Conservation (phyloP, 2,797 vertebrate genomes). For the Cyclura pinguis region DNA sequence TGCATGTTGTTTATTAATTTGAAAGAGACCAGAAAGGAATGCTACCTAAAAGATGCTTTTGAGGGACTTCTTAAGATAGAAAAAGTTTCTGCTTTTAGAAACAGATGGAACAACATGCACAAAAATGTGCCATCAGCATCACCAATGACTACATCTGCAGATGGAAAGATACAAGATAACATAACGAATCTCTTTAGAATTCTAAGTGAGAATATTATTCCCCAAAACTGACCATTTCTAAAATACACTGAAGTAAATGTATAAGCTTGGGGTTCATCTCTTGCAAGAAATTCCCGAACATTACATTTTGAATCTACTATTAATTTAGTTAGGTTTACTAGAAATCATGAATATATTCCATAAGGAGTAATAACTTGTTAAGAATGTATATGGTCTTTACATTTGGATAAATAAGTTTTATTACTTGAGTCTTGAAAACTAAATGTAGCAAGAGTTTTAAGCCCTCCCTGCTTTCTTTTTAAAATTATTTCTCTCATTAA, state of each 20-base stretch:
- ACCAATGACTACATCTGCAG: constrained; percentile 29
- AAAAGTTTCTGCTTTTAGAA: constrained; percentile 3
- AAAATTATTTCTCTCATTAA: constrained; percentile 11
- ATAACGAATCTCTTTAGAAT: not conserved
- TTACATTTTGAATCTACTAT: not conserved
- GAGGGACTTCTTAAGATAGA: not conserved
- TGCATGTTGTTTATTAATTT: not conserved
- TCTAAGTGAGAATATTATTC: not conserved
- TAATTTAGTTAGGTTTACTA: not conserved
- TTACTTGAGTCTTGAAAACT: not conserved
- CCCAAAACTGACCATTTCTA: not conserved
- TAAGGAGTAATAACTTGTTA: constrained; percentile 9
- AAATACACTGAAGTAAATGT: constrained; percentile 10
- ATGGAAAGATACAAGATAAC: constrained; percentile 9
- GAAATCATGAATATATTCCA: constrained; percentile 18
- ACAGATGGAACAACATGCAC: not conserved
- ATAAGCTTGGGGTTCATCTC: not conserved
- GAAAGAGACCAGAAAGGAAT: not conserved
- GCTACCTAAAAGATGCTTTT: not conserved
- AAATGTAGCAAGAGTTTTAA: not conserved
- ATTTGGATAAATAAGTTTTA: not conserved
- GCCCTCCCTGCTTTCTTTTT: not conserved
- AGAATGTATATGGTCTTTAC: not conserved
- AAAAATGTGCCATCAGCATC: constrained; percentile 15
- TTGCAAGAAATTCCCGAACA: constrained; percentile 14